Conservation (phyloP, 2,888 invertebrate species). For the Drosophila neonasuta region DNA sequence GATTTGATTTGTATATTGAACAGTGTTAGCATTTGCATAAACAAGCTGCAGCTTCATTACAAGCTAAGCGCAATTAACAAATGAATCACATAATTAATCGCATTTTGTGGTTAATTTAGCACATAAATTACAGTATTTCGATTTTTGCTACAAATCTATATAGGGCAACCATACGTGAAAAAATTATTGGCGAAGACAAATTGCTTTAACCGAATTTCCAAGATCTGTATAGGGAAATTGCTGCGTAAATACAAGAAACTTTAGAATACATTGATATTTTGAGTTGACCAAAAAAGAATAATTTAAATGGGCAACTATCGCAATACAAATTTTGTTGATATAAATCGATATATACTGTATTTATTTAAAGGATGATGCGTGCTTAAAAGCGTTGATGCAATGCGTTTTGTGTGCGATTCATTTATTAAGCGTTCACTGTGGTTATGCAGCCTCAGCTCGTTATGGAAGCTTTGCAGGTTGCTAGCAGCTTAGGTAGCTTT, state of each 20-base stretch:
- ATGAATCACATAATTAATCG: slow-evolving; percentile 27
- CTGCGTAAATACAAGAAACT: no score
- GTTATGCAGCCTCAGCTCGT: neutral
- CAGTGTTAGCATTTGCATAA: slow-evolving; percentile 31
- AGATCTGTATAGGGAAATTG: no score
- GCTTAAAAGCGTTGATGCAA: neutral
- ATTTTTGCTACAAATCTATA: neutral
- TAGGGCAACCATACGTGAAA: neutral
- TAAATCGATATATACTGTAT: neutral
- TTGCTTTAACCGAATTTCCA: neutral
- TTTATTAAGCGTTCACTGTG: slow-evolving; percentile 18
- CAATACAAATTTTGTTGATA: neutral
- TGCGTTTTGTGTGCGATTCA: slow-evolving; percentile 28
- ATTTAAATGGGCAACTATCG: no score
- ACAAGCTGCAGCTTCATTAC: neutral
- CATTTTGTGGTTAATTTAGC: neutral
- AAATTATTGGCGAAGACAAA: neutral
- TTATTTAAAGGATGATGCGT: neutral
- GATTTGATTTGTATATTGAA: slow-evolving; percentile 36
- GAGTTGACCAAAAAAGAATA: no score
- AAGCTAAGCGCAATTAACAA: slow-evolving; percentile 8
- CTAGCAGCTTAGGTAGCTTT: slow-evolving; percentile 9
- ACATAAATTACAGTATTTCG: neutral
- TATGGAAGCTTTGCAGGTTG: slow-evolving; percentile 23
- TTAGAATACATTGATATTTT: no score